These are phyloP conservation scores for Phragmatobia fuliginosa DNA, from an alignment of 2,888 invertebrate genomes.

Conservation along the genomic window DNA sequence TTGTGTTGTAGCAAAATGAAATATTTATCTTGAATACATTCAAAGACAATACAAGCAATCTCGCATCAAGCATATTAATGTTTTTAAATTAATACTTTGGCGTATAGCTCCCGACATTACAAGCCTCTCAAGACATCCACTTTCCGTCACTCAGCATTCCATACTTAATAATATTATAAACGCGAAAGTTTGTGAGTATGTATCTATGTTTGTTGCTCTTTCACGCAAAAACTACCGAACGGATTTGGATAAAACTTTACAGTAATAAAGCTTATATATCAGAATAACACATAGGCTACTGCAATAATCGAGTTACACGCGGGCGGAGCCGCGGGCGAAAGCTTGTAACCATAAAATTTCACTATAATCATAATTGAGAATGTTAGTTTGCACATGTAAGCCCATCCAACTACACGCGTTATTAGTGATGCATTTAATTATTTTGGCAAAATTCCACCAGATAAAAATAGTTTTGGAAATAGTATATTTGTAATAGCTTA, in stretches of 20 bases:
- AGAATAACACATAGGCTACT: no score
- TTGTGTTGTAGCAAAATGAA: neutral
- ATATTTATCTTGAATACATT: neutral
- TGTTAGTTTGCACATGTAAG: conserved; percentile 1
- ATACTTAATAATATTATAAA: neutral
- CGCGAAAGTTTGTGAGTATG: no score
- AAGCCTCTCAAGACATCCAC: neutral
- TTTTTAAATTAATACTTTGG: neutral
- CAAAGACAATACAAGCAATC: neutral
- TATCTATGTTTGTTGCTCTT: no score
- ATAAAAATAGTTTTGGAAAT: neutral
- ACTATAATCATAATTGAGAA: no score
- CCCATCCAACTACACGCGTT: neutral
- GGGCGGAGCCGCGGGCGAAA: no score
- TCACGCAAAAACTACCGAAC: no score
- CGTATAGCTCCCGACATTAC: neutral
- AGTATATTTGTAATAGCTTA: neutral
- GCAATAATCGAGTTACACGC: no score
- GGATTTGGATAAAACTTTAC: no score
- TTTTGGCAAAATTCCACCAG: neutral
- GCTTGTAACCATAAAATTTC: no score
- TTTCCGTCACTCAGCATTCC: neutral
- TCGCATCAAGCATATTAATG: conserved; percentile 6
- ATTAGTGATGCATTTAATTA: neutral
- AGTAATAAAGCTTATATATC: no score